Evolutionary conservation across 2,113 vertebrate genomes (phyloP).

Genomic region (Tachysurus vachellii): DNA sequence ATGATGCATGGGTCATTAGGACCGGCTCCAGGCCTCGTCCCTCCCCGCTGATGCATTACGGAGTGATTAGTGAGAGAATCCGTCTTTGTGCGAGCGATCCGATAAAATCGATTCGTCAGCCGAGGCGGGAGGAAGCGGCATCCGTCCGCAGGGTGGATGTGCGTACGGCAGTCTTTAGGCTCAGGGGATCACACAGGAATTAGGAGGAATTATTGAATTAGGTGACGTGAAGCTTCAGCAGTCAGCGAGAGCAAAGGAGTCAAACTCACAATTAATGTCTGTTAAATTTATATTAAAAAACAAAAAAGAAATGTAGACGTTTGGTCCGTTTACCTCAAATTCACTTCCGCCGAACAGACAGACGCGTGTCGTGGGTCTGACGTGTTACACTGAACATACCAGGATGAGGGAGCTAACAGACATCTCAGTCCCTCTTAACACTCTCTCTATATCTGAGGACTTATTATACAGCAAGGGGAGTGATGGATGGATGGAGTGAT

Average conservation of each 20-base stretch:
- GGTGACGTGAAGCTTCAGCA: neutral
- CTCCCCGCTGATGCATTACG: slow-evolving; percentile 52
- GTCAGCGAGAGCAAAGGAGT: slow-evolving; percentile 2
- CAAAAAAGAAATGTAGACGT: too few species aligned
- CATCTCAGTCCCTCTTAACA: too few species aligned
- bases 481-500: neutral
- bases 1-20: slow-evolving; percentile 58
- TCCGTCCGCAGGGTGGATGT: slow-evolving; percentile 20
- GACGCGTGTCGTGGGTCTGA: neutral
- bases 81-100: slow-evolving; percentile 39
- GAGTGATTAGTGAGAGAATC: slow-evolving; percentile 55
- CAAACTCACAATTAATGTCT: neutral
- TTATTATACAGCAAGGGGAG: neutral
- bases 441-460: too few species aligned
- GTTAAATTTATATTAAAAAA: too few species aligned
- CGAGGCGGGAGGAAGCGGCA: slow-evolving; percentile 26
- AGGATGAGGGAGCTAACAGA: too few species aligned
- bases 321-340: neutral
- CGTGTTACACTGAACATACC: neutral
- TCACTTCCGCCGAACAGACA: neutral
- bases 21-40: slow-evolving; percentile 44
- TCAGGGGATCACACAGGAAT: slow-evolving; percentile 28
- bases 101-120: slow-evolving; percentile 36
- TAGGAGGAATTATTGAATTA: slow-evolving; percentile 28
- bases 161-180: slow-evolving; percentile 8